A percentile compares a stretch with the other conserved stretches of the same genome.
Evolutionary conservation across 2,113 vertebrate genomes (phyloP).

Genomic region (Lophius piscatorius): DNA sequence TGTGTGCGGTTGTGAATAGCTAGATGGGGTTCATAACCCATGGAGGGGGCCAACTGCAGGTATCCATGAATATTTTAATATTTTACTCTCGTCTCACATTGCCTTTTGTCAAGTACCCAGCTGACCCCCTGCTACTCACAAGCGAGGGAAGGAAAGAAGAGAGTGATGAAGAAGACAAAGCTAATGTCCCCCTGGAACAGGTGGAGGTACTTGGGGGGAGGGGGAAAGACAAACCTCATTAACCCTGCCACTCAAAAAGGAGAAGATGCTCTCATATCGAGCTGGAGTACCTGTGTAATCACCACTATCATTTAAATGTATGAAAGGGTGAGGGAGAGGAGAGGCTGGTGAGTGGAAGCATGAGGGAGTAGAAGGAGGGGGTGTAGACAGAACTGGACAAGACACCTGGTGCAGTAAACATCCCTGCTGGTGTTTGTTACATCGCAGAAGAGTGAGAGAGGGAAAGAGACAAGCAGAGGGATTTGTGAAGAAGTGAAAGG

Average conservation of each 20-base stretch:
- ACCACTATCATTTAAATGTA: slow-evolving; percentile 26
- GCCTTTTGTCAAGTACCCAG: slow-evolving; percentile 65
- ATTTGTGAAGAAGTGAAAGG: no score
- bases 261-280: neutral
- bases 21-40: slow-evolving; percentile 31
- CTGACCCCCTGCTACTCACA: slow-evolving; percentile 36
- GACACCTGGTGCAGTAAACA: neutral
- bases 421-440: slow-evolving; percentile 6
- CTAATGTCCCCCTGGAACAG: neutral
- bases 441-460: neutral
- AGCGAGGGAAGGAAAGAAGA: neutral
- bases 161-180: neutral
- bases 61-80: slow-evolving; percentile 77
- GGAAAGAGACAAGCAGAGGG: no score
- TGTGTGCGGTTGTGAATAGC: slow-evolving; percentile 16
- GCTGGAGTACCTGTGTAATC: slow-evolving; percentile 6
- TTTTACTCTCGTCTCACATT: slow-evolving; percentile 75
- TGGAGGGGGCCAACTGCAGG: slow-evolving; percentile 38
- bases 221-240: neutral
- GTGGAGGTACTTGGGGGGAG: no score
- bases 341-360: neutral
- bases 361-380: neutral
- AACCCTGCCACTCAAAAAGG: neutral
- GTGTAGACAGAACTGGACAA: neutral
- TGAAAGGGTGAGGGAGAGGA: slow-evolving; percentile 6